These are phyloP conservation scores for Bursaphelenchus okinawaensis DNA, from an alignment of 2,888 invertebrate genomes.

Conservation along the genomic window DNA sequence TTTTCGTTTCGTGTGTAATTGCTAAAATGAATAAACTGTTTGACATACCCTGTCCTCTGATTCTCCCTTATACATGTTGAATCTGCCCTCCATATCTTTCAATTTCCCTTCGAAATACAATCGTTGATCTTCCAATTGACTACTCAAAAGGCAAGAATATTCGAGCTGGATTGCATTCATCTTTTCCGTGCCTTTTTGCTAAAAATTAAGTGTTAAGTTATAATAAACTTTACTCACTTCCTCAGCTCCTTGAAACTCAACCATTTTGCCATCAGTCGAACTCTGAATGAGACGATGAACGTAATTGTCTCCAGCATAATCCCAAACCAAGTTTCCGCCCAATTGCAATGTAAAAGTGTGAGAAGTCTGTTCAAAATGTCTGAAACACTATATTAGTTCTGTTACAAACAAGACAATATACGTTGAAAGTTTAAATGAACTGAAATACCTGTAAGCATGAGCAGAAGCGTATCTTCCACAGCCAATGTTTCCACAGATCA, in stretches of 20 bases:
- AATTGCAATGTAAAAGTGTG: slow-evolving; percentile 91
- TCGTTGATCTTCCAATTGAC: slow-evolving; percentile 67
- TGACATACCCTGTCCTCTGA: slow-evolving; percentile 7
- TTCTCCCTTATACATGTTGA: slow-evolving; percentile 1
- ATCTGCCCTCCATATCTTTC: slow-evolving; percentile 24
- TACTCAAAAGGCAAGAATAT: slow-evolving; percentile 88
- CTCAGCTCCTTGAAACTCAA: slow-evolving; percentile 61
- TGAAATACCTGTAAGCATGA: slow-evolving; percentile 79
- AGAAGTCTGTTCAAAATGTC: slow-evolving; percentile 87
- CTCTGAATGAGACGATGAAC: slow-evolving; percentile 91
- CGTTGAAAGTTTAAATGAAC: not conserved
- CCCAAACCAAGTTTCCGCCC: slow-evolving; percentile 90
- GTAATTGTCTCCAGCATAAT: slow-evolving; percentile 95
- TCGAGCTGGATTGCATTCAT: slow-evolving; percentile 89
- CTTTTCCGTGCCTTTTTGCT: slow-evolving; percentile 68
- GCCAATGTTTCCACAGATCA: slow-evolving; percentile 96
- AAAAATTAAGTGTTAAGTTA: not conserved
- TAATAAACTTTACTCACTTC: slow-evolving; percentile 17
- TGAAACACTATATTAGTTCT: slow-evolving; percentile 57
- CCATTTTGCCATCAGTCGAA: slow-evolving; percentile 90
- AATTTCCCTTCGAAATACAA: slow-evolving; percentile 38
- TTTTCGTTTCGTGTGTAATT: not conserved
- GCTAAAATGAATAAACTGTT: not conserved
- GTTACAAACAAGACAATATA: too few relatives aligned
- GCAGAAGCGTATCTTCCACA: slow-evolving; percentile 85